A percentile compares a stretch with the other conserved stretches of the same genome.
phyloP scores from a whole-genome alignment of 2,888 invertebrate genomes.

The Melinopterus prodromus region DNA sequence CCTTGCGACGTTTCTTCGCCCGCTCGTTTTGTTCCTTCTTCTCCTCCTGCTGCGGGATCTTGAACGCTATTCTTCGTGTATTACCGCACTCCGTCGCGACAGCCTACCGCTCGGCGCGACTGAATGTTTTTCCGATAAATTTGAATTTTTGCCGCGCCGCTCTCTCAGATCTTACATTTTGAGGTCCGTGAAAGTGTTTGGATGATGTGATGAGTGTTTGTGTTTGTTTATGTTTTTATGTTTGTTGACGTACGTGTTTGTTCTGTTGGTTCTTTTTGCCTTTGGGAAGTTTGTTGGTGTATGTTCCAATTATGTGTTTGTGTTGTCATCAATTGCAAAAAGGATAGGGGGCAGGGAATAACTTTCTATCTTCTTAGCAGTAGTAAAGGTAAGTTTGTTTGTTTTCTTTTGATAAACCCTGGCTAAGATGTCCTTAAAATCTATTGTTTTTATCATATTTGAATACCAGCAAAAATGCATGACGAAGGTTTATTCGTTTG shows the following conservation, averaged over 20 bases:
- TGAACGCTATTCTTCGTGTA: constrained; percentile 29
- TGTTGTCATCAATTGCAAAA: not conserved
- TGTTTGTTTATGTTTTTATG: constrained; percentile 4
- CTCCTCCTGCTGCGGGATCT: constrained; percentile 25
- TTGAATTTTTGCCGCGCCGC: not conserved
- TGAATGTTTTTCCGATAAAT: not conserved
- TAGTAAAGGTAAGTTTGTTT: not conserved
- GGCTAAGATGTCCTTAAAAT: no score
- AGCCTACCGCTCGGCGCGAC: not conserved
- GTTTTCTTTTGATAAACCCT: no score
- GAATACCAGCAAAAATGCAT: no score
- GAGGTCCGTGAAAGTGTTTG: not conserved
- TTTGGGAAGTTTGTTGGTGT: not conserved
- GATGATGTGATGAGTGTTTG: not conserved
- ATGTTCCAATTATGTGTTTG: not conserved
- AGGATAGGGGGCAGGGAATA: not conserved
- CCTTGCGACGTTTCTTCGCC: constrained; percentile 62
- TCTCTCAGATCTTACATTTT: not conserved
- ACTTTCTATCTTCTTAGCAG: not conserved
- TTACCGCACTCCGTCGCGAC: constrained; percentile 8
- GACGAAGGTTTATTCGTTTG: no score
- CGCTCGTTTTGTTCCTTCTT: constrained; percentile 55
- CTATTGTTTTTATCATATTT: no score
- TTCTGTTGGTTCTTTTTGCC: not conserved
- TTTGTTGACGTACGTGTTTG: not conserved